phyloP scores from a whole-genome alignment of 1,140 invertebrate species.

The Drosophila pachea region DNA sequence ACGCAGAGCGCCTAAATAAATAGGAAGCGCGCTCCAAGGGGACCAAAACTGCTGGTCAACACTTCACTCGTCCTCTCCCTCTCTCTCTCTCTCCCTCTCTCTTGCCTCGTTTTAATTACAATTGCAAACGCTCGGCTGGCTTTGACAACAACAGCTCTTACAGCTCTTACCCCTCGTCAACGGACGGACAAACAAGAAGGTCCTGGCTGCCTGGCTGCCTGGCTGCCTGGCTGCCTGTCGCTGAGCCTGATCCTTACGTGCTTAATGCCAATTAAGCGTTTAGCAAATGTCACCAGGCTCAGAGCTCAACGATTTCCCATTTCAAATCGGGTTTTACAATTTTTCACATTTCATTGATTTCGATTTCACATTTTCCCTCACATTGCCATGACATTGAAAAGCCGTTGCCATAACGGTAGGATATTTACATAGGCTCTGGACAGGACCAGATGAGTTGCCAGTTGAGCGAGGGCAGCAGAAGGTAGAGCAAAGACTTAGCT shows the following conservation, averaged over 20 bases:
- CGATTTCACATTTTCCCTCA: constrained; percentile 14
- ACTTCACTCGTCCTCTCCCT: constrained; percentile 41
- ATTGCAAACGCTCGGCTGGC: constrained; percentile 60
- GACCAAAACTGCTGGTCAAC: constrained; percentile 20
- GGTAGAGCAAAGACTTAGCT: too few relatives aligned
- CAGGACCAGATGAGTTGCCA: too few relatives aligned
- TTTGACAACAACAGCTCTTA: constrained; percentile 28
- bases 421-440: not conserved
- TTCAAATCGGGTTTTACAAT: constrained; percentile 49
- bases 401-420: not conserved
- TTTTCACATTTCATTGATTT: constrained; percentile 67
- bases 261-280: constrained; percentile 75
- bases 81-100: constrained; percentile 8
- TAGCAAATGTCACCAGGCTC: constrained; percentile 42
- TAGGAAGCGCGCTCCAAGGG: constrained; percentile 30
- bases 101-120: constrained; percentile 50
- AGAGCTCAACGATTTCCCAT: constrained; percentile 23
- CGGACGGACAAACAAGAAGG: not conserved
- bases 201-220: not conserved
- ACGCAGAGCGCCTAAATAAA: constrained; percentile 64
- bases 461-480: too few relatives aligned
- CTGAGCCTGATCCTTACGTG: constrained; percentile 48
- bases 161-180: constrained; percentile 54
- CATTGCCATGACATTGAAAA: constrained; percentile 33
- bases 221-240: not conserved